Evolutionary conservation across 1,140 invertebrate species (phyloP), one percentile per base, ranked within the genome.

Genomic region (Belonocnema kinseyi): DNA sequence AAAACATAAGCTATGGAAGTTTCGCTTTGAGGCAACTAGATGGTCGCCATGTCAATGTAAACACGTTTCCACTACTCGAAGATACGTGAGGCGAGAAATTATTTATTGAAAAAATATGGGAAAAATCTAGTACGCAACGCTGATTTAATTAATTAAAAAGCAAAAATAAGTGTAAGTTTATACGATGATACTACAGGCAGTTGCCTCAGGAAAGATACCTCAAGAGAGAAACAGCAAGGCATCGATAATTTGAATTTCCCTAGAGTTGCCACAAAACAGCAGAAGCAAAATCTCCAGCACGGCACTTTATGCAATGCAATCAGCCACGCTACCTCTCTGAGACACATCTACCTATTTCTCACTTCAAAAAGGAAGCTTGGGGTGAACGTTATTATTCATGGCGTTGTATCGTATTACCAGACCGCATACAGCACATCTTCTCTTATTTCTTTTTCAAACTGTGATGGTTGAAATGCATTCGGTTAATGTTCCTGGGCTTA

Each of bases 331-430:
- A 80, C 66, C 58, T 53, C 54, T 70, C 53, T 16, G 61, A 40
- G 26, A n/a, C 50, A 50, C 26, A 53, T 16, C 26, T 50, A 16
- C n/a, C 40, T 26, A 50, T 16, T 53, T 17, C 21, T 13, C 73
- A 56, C 40, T 40, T 76, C 46, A 66, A 66, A 17, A 74, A 51
- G 52, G 58, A 52, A 40, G 50, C 26, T 71, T 21, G 21, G 17
- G 51, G 71, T 74, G 76, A 83, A 77, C 80, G 83, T 86, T 85
- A 83, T 83, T 84, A 86, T 85, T 85, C 84, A 85, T 83, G 71
- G 51, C 74, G 71, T 61, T 76, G 76, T 77, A 74, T 82, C 77
- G 76, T 80, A 85, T 86, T 83, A 81, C 77, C 70, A 78, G 66
- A 71, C 54, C 61, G 70, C 54, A 46, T 1, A 46, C 40, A 8